Base-by-base conservation (phyloP, 2,888 invertebrate species). In the Metacarcinus magister region DNA sequence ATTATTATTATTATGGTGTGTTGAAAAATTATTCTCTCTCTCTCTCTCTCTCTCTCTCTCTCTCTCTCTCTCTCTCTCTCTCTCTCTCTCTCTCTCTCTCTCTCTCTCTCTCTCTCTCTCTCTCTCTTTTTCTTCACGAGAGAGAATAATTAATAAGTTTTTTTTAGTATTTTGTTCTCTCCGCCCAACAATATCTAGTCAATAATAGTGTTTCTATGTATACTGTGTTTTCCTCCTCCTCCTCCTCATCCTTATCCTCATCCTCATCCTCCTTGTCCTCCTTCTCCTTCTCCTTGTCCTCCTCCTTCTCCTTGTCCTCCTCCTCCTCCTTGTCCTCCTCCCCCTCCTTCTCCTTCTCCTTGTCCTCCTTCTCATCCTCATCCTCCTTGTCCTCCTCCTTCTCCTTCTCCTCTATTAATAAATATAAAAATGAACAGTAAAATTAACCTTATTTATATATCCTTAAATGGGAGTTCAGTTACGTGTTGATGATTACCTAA, bases 81-180 rank as follows among this genome's bases (percentile, higher is more conserved):
- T 91, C 46, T 23, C n/a, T 48, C 54, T 28, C 28, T n/a, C n/a
- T 23, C 54, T 92, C 92, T 46, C 92, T 92, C 92, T 92, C 92
- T 46, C 44, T 94, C 94, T 94, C 87, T 94, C 94, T 94, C 89
- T 94, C 87, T 87, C 87, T 82, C 82, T 82, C 82, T 82, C 82
- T 32, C 32, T 82, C 82, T 82, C 82, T 82, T 13, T 87, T 0
- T 46, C 46, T 23, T 44, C 87, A 0, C 23, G 4, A 48, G 48
- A 48, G 4, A 48, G 48, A 54, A 23, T 23, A 23, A 60, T 19
- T 23, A 23, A 60, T 19, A 60, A 0, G 13, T 8, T 75, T 4
- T 10, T n/a, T 19, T 16, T 16, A 32, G 28, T 75, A 48, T 23
- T 39, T 39, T 39, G n/a, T 39, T 39, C 2, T 23, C 60, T 60